phyloP scores from a whole-genome alignment of 2,113 vertebrate species.

The Psittacula cyanocephala region DNA sequence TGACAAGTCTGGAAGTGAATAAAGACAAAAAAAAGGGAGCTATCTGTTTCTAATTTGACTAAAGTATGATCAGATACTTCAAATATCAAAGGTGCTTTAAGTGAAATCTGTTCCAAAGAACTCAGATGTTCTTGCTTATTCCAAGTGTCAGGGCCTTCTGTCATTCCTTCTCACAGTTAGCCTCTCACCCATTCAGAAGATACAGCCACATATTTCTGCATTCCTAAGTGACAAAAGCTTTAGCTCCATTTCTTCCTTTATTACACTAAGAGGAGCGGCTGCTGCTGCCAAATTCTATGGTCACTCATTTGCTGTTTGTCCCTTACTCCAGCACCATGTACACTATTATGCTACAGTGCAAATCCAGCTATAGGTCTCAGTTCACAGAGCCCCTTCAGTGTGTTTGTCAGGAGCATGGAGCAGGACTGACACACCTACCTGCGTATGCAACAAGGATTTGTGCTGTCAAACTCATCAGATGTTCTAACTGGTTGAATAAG shows the following conservation, averaged over 20 bases:
- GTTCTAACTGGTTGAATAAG: neutral
- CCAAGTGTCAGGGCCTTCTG: neutral
- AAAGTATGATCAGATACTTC: neutral
- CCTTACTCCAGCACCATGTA: neutral
- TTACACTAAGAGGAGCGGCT: fast-evolving
- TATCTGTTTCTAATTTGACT: neutral
- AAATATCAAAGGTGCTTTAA: neutral
- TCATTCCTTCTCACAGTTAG: neutral
- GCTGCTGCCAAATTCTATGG: neutral
- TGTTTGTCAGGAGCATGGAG: neutral
- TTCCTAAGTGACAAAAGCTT: neutral
- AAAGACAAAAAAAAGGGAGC: neutral
- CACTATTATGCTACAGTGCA: neutral
- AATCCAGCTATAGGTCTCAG: neutral
- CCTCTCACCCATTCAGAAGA: neutral
- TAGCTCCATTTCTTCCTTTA: neutral
- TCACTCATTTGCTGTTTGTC: neutral
- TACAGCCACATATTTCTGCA: neutral
- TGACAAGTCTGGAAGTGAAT: neutral
- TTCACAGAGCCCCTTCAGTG: neutral
- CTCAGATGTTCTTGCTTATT: neutral
- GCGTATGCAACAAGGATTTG: neutral
- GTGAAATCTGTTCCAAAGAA: neutral
- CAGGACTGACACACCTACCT: neutral
- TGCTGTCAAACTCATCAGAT: neutral